Conservation (phyloP, 2,888 invertebrate species). For the Sphaerophoria taeniata region DNA sequence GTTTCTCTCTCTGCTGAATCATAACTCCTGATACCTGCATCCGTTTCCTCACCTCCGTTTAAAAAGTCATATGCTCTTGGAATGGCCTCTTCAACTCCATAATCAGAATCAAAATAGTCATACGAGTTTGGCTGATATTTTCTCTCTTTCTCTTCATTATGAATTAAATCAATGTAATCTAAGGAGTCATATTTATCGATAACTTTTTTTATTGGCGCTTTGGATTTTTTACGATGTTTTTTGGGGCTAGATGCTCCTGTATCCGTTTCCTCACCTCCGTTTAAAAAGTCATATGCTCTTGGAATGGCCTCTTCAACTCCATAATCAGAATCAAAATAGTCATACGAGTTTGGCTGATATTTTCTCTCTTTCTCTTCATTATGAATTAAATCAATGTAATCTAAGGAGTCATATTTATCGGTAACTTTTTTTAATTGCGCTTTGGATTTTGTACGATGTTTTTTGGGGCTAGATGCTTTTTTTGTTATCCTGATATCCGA, state of each 20-base stretch:
- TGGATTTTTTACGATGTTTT: background rate
- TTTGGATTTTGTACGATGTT: background rate
- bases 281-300: background rate
- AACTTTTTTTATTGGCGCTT: background rate
- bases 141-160: background rate
- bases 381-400: background rate
- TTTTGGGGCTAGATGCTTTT: background rate
- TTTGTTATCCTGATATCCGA: conserved; percentile 82
- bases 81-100: background rate
- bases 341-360: too few relatives aligned
- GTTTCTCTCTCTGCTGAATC: too few relatives aligned
- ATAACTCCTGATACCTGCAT: too few relatives aligned
- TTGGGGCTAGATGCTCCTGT: background rate
- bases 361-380: background rate
- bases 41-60: too few relatives aligned
- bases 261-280: too few relatives aligned
- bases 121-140: background rate
- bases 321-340: too few relatives aligned
- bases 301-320: background rate
- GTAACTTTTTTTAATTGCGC: background rate
- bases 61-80: background rate
- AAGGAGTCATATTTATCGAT: background rate
- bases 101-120: too few relatives aligned
- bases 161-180: background rate
- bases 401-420: background rate